phyloP scores from a whole-genome alignment of 2,888 invertebrate species.

The Syrista parreyssii region DNA sequence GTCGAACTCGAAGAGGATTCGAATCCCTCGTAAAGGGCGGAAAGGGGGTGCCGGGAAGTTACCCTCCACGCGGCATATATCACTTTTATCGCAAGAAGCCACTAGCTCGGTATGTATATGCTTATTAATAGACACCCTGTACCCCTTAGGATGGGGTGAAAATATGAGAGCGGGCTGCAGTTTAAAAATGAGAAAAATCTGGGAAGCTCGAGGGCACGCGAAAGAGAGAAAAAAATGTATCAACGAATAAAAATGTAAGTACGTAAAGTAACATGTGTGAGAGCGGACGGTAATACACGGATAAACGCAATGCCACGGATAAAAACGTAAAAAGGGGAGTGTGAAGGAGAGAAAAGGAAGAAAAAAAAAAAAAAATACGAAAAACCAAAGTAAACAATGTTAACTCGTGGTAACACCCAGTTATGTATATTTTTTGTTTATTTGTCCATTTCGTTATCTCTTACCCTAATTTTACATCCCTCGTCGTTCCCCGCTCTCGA shows the following conservation, averaged over 20 bases:
- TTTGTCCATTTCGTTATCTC: background rate
- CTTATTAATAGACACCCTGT: constrained; percentile 45
- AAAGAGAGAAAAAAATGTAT: background rate
- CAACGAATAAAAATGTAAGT: background rate
- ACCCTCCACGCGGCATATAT: constrained; percentile 30
- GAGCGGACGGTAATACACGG: background rate
- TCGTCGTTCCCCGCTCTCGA: background rate
- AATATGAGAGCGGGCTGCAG: constrained; percentile 6
- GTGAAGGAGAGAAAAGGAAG: background rate
- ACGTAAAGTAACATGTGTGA: background rate
- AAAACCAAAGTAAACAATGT: background rate
- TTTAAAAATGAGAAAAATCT: constrained; percentile 14
- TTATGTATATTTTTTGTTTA: background rate
- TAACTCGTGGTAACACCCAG: background rate
- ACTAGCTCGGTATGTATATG: constrained; percentile 30
- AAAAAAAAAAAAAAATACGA: background rate
- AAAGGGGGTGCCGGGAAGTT: background rate
- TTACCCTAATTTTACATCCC: background rate
- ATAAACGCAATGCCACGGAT: background rate
- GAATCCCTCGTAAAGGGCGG: background rate
- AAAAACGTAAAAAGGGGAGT: background rate
- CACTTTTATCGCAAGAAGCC: constrained; percentile 48
- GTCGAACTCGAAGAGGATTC: background rate
- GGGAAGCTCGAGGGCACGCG: constrained; percentile 2
- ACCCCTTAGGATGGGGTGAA: constrained; percentile 15